Evolutionary conservation across 2,797 vertebrate genomes (phyloP), one percentile per base, ranked within the genome.

Genomic region (Mus minutoides): DNA sequence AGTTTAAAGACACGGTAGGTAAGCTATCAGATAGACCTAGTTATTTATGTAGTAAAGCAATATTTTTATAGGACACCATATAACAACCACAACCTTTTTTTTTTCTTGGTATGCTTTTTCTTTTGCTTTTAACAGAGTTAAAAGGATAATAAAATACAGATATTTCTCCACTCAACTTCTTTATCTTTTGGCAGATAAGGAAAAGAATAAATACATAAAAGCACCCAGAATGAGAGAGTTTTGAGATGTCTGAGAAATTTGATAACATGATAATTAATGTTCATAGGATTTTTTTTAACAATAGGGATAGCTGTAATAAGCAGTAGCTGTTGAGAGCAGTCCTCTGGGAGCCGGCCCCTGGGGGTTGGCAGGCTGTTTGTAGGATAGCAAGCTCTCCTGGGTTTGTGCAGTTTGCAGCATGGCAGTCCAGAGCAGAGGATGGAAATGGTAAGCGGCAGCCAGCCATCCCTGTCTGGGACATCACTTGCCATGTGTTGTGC

Each of bases 1-100:
- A 43, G 58, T 73, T 89, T 97, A 92, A 82, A 88, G 95, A 79
- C 43, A 58, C 17, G 6, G 82, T 84, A 98, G 98, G 96, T 97
- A 92, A 95, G 77, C 69, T 60, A 43, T 34, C 94, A 79, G 93
- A 90, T 95, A 73, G 43, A 79, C 29, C 88, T 34, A 31, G 78
- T 87, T 22, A 14, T 83, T 89, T 52, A 17, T 43, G 0, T 83
- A 52, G 56, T 31, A 60, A 89, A 91, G 56, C 64, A 49, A 54
- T 85, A 29, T 58, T 92, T 91, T 93, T 91, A n/a, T 13, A 78
- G 56, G n/a, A 34, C 43, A 16, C 52, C 16, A 14, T 85, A 64
- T 85, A 71, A 77, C 78, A 90, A 43, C 88, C 83, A 24, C 3
- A 46, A 14, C 49, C 75, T 34, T 62, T 86, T 37, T 37, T 4